A percentile compares a stretch with the other conserved stretches of the same genome.
phyloP scores from a whole-genome alignment of 2,888 invertebrate genomes.

The Apodemia hepburni region DNA sequence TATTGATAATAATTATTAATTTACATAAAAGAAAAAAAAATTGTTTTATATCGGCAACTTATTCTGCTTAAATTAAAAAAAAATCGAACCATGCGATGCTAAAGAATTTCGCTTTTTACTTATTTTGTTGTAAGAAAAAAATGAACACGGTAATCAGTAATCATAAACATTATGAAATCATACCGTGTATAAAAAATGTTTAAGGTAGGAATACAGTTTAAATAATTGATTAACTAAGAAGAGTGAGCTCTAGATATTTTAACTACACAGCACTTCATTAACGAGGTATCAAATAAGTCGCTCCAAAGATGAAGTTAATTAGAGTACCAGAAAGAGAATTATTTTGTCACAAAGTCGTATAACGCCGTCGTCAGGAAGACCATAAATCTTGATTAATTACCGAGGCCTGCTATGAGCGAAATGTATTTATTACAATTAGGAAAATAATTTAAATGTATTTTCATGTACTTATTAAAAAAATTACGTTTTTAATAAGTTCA shows the following conservation, averaged over 20 bases:
- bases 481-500: too few relatives aligned
- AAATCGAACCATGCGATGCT: too few relatives aligned
- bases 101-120: too few relatives aligned
- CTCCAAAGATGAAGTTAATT: constrained; percentile 2
- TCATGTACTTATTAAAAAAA: too few relatives aligned
- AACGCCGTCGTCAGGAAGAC: constrained; percentile 5
- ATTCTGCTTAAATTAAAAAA: too few relatives aligned
- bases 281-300: not conserved
- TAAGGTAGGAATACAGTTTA: not conserved
- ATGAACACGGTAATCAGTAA: too few relatives aligned
- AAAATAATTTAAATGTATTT: not conserved
- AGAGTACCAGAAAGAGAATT: constrained; percentile 10
- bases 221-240: not conserved
- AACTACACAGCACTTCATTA: not conserved
- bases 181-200: not conserved
- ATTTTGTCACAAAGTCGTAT: constrained; percentile 13
- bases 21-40: too few relatives aligned
- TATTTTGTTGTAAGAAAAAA: too few relatives aligned
- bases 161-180: too few relatives aligned
- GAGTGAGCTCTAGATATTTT: not conserved
- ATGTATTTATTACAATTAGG: constrained; percentile 7
- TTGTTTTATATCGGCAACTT: too few relatives aligned
- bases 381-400: constrained; percentile 13
- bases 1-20: too few relatives aligned
- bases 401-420: not conserved